Evolutionary conservation across 2,888 invertebrate genomes (phyloP).

Genomic region (Orthosia incerta): DNA sequence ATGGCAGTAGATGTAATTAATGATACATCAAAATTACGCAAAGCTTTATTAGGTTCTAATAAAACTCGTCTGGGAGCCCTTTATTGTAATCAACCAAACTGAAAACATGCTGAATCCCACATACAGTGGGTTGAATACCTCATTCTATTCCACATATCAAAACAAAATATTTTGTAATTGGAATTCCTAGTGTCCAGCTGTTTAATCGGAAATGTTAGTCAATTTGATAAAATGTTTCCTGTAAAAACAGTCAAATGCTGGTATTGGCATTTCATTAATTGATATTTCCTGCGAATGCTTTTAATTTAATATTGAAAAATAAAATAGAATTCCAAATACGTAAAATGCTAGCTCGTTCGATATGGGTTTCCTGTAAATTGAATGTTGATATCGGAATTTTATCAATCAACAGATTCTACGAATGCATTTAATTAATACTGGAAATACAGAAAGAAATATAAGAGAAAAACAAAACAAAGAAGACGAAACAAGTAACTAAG

Average conservation of each 20-base stretch:
- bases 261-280: no score
- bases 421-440: conserved; percentile 8
- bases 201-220: neutral
- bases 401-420: neutral
- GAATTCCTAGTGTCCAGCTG: neutral
- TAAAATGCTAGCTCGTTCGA: neutral
- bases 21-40: conserved; percentile 2
- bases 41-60: neutral
- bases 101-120: neutral
- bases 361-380: neutral
- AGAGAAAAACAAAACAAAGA: conserved; percentile 1
- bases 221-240: neutral
- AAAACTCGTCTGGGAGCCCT: neutral
- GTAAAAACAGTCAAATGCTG: no score
- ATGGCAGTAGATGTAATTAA: conserved; percentile 18
- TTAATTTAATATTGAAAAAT: no score
- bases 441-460: neutral
- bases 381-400: neutral
- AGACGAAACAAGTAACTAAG: neutral
- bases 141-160: neutral
- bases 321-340: no score
- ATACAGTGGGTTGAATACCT: neutral
- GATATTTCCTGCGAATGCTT: no score
- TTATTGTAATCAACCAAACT: neutral
- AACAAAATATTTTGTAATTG: neutral